phyloP scores from a whole-genome alignment of 1,140 invertebrate genomes.

The Caenorhabditis brenneri region DNA sequence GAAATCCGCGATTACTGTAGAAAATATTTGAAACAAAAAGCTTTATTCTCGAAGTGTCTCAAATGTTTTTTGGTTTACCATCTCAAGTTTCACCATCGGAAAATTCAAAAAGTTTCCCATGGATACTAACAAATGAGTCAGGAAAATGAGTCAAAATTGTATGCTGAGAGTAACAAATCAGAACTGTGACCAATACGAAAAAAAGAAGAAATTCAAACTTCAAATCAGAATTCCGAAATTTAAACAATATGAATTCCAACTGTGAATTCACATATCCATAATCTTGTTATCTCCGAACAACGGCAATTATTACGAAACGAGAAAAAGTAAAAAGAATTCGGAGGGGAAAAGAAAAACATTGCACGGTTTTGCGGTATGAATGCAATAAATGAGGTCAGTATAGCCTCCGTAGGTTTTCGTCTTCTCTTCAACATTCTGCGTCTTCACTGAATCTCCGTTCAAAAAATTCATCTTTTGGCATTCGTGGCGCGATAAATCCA shows the following conservation, averaged over 20 bases:
- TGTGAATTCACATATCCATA: too few relatives aligned
- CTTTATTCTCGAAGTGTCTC: too few relatives aligned
- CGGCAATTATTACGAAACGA: neutral
- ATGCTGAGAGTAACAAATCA: too few relatives aligned
- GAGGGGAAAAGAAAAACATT: neutral
- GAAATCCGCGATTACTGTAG: too few relatives aligned
- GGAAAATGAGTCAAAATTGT: neutral
- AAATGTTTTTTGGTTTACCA: too few relatives aligned
- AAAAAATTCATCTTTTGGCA: slow-evolving; percentile 30
- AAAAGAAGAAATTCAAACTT: too few relatives aligned
- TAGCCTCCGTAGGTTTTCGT: neutral
- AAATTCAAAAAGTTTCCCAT: neutral
- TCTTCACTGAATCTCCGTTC: neutral
- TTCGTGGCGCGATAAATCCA: slow-evolving; percentile 30
- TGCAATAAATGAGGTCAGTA: slow-evolving; percentile 39
- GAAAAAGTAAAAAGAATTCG: neutral
- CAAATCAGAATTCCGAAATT: too few relatives aligned
- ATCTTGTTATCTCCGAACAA: neutral
- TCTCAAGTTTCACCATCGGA: too few relatives aligned
- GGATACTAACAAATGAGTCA: neutral
- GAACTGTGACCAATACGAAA: neutral
- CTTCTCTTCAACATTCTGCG: neutral
- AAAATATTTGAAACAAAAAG: too few relatives aligned
- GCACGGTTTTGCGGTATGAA: slow-evolving; percentile 37
- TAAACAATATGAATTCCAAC: too few relatives aligned